A percentile compares a stretch with the other conserved stretches of the same genome.
These are phyloP conservation scores for Mimachlamys varia DNA, from an alignment of 2,888 invertebrate species.

Conservation along the genomic window DNA sequence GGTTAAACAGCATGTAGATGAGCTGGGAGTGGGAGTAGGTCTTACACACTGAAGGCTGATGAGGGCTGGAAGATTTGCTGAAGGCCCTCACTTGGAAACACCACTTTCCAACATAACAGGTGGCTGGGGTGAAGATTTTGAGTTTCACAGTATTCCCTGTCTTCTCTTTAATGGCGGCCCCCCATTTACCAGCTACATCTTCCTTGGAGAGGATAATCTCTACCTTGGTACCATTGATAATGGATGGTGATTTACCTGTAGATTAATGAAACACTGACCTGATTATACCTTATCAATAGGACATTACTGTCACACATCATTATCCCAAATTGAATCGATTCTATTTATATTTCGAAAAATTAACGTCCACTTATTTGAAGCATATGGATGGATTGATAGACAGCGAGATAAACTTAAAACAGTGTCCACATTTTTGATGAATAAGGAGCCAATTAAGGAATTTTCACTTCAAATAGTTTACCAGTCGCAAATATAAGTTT, in stretches of 20 bases:
- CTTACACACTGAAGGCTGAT: slow-evolving; percentile 46
- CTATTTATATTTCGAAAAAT: background rate
- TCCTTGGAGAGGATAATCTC: slow-evolving; percentile 68
- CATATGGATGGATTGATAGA: background rate
- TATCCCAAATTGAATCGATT: background rate
- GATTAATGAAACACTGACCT: background rate
- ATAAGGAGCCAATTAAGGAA: background rate
- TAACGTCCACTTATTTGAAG: background rate
- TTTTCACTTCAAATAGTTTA: background rate
- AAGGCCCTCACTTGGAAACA: slow-evolving; percentile 64
- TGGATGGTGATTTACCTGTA: slow-evolving; percentile 65
- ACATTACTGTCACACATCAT: too few species aligned
- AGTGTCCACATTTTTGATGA: background rate
- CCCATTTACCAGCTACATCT: slow-evolving; percentile 68
- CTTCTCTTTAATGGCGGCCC: slow-evolving; percentile 59
- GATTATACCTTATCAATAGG: background rate
- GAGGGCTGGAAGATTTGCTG: slow-evolving; percentile 48
- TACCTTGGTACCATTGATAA: slow-evolving; percentile 68
- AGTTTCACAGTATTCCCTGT: slow-evolving; percentile 57
- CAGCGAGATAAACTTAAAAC: background rate
- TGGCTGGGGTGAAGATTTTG: slow-evolving; percentile 66
- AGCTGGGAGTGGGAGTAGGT: background rate
- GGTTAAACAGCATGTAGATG: slow-evolving; percentile 81
- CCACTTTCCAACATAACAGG: slow-evolving; percentile 68
- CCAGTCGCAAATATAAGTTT: background rate